Conservation (phyloP, 2,888 invertebrate species). For the Lasioglossum villosulum region DNA sequence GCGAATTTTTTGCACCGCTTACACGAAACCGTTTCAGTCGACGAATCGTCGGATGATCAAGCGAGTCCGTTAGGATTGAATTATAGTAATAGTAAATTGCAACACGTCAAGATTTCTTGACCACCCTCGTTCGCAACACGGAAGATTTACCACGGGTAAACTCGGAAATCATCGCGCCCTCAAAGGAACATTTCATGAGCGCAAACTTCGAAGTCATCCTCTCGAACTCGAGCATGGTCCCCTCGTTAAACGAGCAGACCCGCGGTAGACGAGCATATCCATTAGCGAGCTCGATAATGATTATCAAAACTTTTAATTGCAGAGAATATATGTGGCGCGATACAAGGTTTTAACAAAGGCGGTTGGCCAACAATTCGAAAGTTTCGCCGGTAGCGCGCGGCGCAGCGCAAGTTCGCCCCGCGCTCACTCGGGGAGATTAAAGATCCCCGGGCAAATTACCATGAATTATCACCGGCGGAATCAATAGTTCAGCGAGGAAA, state of each 20-base stretch:
- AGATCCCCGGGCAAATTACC: slow-evolving; percentile 7
- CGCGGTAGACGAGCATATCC: not conserved
- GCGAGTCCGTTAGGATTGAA: not conserved
- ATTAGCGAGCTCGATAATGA: not conserved
- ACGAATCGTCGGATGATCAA: not conserved
- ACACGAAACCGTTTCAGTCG: not conserved
- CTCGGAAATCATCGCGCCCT: not conserved
- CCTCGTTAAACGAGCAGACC: not conserved
- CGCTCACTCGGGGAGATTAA: not conserved
- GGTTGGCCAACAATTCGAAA: not conserved
- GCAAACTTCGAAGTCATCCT: not conserved
- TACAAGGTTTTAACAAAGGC: not conserved
- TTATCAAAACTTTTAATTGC: not conserved
- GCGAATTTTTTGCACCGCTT: not conserved
- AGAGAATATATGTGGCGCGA: not conserved
- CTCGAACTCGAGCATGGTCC: not conserved
- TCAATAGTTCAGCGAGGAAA: not conserved
- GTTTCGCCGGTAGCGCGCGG: not conserved
- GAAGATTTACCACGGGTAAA: not conserved
- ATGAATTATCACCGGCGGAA: not conserved
- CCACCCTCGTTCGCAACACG: not conserved
- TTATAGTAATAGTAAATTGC: no score
- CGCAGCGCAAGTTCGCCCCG: not conserved
- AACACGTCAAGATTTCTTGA: no score
- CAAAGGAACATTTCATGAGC: not conserved